Conservation (phyloP, 2,797 vertebrate genomes). For the Gymnoscopelus braueri region DNA sequence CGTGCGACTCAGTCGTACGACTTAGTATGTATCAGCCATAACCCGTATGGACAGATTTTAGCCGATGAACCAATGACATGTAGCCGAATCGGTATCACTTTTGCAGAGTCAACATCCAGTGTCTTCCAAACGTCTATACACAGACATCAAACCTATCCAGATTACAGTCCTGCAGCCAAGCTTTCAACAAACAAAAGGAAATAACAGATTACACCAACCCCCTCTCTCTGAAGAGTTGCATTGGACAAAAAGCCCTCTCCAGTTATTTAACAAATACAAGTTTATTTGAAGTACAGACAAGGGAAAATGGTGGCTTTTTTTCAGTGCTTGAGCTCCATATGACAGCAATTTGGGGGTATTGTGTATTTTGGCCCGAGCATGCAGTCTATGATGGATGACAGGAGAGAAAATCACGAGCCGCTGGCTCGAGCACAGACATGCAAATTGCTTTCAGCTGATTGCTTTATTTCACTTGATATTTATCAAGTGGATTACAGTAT, state of each 20-base stretch:
- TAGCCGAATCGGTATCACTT: conserved; percentile 37
- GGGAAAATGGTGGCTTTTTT: conserved; percentile 85
- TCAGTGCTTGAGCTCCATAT: conserved; percentile 86
- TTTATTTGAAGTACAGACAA: conserved; percentile 86
- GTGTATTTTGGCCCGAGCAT: conserved; percentile 90
- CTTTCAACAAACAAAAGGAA: conserved; percentile 82
- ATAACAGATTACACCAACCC: conserved; percentile 79
- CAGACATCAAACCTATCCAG: conserved; percentile 62
- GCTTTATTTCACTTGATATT: conserved; percentile 86
- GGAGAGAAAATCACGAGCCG: conserved; percentile 88
- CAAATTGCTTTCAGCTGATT: conserved; percentile 94
- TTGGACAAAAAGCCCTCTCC: conserved; percentile 68
- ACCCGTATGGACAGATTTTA: neutral
- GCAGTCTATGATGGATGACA: conserved; percentile 91
- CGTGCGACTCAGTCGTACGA: too few relatives aligned
- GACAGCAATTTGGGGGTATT: conserved; percentile 94
- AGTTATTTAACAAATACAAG: conserved; percentile 91
- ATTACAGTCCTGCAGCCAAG: conserved; percentile 71
- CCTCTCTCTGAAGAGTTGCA: conserved; percentile 75
- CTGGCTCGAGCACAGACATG: conserved; percentile 83
- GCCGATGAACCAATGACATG: conserved; percentile 20
- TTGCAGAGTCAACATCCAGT: conserved; percentile 47
- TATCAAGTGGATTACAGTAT: conserved; percentile 83
- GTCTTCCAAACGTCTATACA: conserved; percentile 46
- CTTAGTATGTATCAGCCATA: too few relatives aligned